Percentiles rank a stretch among this genome's conserved stretches.
Evolutionary conservation across 2,888 invertebrate species (phyloP).

Genomic region (Steromphala cineraria): DNA sequence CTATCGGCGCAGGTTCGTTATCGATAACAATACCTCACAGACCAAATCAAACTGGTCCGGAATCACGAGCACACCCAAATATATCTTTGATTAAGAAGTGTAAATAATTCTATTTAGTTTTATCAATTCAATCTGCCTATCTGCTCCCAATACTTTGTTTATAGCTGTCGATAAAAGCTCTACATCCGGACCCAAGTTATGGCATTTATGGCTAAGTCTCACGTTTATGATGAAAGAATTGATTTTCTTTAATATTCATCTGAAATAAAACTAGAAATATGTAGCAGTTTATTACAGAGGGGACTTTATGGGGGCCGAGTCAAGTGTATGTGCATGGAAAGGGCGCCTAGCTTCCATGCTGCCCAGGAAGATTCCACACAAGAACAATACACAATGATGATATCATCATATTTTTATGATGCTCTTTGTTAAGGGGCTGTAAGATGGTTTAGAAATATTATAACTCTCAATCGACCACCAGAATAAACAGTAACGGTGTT

Average conservation of each 20-base stretch:
- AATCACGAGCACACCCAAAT: background rate
- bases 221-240: background rate
- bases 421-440: no score
- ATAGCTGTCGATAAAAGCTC: background rate
- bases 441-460: no score
- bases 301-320: background rate
- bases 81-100: background rate
- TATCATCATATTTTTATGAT: no score
- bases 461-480: no score
- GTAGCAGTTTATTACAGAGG: background rate
- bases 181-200: background rate
- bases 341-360: no score
- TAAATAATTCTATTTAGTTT: slow-evolving; percentile 3
- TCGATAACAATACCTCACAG: background rate
- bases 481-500: no score
- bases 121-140: slow-evolving; percentile 2
- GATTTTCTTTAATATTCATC: slow-evolving; percentile 3
- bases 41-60: background rate
- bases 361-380: no score
- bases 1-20: background rate
- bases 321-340: no score
- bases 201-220: background rate
- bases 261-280: background rate
- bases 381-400: no score
- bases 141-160: background rate